Evolutionary conservation across 2,797 vertebrate genomes (phyloP).

Genomic region (Amblyraja radiata): DNA sequence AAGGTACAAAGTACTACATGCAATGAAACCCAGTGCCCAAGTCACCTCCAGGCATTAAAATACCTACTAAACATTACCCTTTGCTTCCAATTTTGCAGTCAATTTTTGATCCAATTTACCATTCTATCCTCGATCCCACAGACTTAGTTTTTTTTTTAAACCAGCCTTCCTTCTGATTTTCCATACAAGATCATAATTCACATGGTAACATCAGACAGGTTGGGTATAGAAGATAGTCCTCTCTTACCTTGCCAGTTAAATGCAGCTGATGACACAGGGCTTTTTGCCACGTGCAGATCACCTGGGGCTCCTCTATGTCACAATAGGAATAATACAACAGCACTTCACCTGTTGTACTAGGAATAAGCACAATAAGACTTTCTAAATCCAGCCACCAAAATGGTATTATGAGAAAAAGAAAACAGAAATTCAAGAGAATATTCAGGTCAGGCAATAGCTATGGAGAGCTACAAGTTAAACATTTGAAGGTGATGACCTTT

Average conservation of each 20-base stretch:
- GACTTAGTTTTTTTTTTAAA: no score
- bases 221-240: background rate
- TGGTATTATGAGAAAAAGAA: background rate
- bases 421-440: no score
- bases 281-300: constrained; percentile 80
- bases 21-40: no score
- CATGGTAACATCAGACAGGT: background rate
- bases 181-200: background rate
- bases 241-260: constrained; percentile 83
- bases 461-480: no score
- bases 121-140: no score
- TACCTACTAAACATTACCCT: no score
- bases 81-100: no score
- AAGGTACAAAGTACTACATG: no score
- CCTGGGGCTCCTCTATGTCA: constrained; percentile 65
- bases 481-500: no score
- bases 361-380: constrained; percentile 38
- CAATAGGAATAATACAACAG: constrained; percentile 87
- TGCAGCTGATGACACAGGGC: constrained; percentile 75
- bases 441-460: no score
- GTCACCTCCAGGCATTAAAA: no score
- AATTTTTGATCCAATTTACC: no score
- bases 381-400: background rate
- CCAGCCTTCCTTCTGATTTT: background rate
- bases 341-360: constrained; percentile 71